Evolutionary conservation across 2,113 vertebrate genomes (phyloP).

Genomic region (Hiodon tergisus): DNA sequence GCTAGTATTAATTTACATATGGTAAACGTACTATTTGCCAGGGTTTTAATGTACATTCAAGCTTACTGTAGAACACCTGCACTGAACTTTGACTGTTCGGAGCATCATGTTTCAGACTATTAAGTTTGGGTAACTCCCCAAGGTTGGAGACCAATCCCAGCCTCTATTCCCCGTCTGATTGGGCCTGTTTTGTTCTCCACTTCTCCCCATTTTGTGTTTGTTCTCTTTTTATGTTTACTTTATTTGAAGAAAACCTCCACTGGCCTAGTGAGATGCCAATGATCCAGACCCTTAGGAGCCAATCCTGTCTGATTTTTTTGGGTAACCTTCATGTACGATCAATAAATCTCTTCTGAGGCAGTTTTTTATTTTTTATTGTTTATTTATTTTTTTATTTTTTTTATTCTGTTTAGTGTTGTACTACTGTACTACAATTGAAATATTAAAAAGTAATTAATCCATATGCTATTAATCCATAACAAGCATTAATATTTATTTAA

Average conservation of each 20-base stretch:
- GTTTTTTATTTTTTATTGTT: slow-evolving; percentile 12
- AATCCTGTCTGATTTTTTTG: slow-evolving; percentile 47
- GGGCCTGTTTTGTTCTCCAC: slow-evolving; percentile 29
- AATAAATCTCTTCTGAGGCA: slow-evolving; percentile 50
- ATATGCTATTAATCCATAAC: not conserved
- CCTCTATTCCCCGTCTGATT: slow-evolving; percentile 6
- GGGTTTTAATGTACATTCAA: not conserved
- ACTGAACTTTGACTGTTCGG: not conserved
- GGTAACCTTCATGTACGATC: slow-evolving; percentile 62
- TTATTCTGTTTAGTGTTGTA: slow-evolving; percentile 37
- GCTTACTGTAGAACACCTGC: not conserved
- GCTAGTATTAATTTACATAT: not conserved
- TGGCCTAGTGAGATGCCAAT: slow-evolving; percentile 39
- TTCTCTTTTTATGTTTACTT: slow-evolving; percentile 46
- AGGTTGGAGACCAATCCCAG: slow-evolving; percentile 14
- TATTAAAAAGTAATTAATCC: not conserved
- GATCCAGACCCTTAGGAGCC: slow-evolving; percentile 35
- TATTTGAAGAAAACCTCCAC: slow-evolving; percentile 38
- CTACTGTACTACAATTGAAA: slow-evolving; percentile 13
- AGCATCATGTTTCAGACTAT: not conserved
- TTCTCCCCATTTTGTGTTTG: slow-evolving; percentile 36
- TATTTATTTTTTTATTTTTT: slow-evolving; percentile 51
- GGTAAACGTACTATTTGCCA: not conserved
- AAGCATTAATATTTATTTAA: not conserved
- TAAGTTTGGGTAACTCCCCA: not conserved